phyloP scores from a whole-genome alignment of 2,113 vertebrate genomes.

The Stictonetta naevosa region DNA sequence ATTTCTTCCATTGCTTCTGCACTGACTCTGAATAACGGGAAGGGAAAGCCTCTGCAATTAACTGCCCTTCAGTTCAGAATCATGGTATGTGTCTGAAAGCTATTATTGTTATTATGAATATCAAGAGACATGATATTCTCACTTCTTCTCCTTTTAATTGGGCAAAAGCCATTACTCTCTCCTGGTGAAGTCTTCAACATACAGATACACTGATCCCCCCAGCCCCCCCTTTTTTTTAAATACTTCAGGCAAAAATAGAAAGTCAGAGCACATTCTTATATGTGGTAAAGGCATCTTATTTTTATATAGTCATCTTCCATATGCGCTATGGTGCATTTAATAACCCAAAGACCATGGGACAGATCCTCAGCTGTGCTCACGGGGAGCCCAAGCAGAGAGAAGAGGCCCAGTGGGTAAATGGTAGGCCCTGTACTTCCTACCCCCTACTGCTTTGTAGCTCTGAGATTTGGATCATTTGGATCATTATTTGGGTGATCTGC shows the following conservation, averaged over 20 bases:
- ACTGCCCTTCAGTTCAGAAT: conserved; percentile 33
- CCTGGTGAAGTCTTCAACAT: background rate
- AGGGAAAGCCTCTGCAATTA: conserved; percentile 19
- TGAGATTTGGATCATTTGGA: background rate
- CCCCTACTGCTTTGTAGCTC: background rate
- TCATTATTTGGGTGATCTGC: background rate
- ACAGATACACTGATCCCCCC: background rate
- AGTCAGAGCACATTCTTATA: background rate
- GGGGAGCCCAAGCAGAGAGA: background rate
- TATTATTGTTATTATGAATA: conserved; percentile 43
- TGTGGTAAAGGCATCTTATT: background rate
- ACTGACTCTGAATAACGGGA: background rate
- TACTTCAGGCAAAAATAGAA: conserved; percentile 21
- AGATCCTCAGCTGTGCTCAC: background rate
- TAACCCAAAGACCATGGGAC: background rate
- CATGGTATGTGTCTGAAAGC: conserved; percentile 12
- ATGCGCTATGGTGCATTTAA: background rate
- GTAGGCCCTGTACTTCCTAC: background rate
- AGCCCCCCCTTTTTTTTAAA: background rate
- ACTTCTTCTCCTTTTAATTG: conserved; percentile 42
- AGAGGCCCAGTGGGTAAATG: background rate
- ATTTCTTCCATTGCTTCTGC: background rate
- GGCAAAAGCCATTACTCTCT: background rate
- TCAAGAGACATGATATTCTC: conserved; percentile 3
- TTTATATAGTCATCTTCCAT: background rate